Conservation (phyloP, 2,888 invertebrate genomes). For the Ellobium chinense region DNA sequence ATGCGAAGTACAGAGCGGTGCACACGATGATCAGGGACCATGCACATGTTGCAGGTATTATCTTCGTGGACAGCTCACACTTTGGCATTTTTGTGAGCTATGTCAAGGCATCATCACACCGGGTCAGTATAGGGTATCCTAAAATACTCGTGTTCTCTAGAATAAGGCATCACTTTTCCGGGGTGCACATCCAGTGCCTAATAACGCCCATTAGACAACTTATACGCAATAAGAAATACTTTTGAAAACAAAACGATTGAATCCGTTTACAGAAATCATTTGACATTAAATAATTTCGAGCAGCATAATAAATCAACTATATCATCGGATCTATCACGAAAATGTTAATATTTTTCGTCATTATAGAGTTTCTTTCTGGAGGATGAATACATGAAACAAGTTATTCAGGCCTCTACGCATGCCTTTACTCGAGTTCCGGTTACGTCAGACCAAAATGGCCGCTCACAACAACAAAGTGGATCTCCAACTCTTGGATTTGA, state of each 20-base stretch:
- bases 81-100: constrained; percentile 63
- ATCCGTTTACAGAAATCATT: too few species aligned
- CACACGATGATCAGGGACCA: constrained; percentile 97
- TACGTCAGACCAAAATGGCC: constrained; percentile 35
- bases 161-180: constrained; percentile 37
- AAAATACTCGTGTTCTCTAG: not conserved
- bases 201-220: constrained; percentile 25
- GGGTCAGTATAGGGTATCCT: not conserved
- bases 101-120: constrained; percentile 52
- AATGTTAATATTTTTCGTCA: too few species aligned
- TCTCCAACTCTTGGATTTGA: too few species aligned
- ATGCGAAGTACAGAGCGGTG: constrained; percentile 96
- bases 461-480: not conserved
- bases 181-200: constrained; percentile 34
- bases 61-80: constrained; percentile 71
- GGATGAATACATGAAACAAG: not conserved
- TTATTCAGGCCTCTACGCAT: constrained; percentile 24
- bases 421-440: not conserved
- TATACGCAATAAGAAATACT: constrained; percentile 25
- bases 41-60: constrained; percentile 94
- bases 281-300: too few species aligned
- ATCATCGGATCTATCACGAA: too few species aligned
- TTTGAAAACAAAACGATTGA: too few species aligned
- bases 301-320: too few species aligned
- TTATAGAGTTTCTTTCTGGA: too few species aligned